Evolutionary conservation across 2,797 vertebrate species (phyloP), one percentile per base, ranked within the genome.

Genomic region (Hypotaenidia philippensis): DNA sequence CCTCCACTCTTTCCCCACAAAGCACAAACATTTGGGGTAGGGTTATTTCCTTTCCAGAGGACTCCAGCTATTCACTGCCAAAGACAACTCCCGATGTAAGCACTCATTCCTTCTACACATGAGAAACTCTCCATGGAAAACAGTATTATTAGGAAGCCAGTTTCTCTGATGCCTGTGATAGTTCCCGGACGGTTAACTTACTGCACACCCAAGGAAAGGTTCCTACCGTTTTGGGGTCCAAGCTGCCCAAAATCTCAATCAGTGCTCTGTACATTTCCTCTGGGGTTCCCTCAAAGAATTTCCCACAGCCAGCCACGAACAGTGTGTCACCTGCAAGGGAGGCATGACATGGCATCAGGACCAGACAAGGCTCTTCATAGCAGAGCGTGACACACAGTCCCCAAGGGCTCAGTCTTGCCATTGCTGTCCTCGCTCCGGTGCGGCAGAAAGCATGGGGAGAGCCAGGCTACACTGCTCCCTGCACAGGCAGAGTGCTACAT

Each of bases 231-330:
- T 98, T 96, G 45, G 99, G 98, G 57, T 99, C 99, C 66, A 99
- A 98, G 60, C 92, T 96, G 60, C 99, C 99, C 91, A 99, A 93
- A 85, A 99, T 97, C 55, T 99, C 99, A 3, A 99, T 98, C 97
- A 99, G 96, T 0, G 99, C 99, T 97, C 95, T 99, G 97, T 99
- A 98, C 99, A 99, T 99, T 96, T 99, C 99, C 4, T 99, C 99
- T 0, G 99, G 98, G 0, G 99, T 99, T 17, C 99, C 99, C 96
- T 99, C 99, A 5, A 99, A 99, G 98, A 99, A 99, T 95, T 99
- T 99, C 66, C 99, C 99, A 45, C 99, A 99, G 36, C 99, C 99
- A 2, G 99, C 99, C 91, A 99, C 98, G 65, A 99, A 99, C 60
- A 99, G 97, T 0, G 99, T 99, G 97, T 99, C 99, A 5, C 99